These are phyloP conservation scores for Loxodonta africana DNA, from an alignment of 2,113 vertebrate species.

Conservation along the genomic window DNA sequence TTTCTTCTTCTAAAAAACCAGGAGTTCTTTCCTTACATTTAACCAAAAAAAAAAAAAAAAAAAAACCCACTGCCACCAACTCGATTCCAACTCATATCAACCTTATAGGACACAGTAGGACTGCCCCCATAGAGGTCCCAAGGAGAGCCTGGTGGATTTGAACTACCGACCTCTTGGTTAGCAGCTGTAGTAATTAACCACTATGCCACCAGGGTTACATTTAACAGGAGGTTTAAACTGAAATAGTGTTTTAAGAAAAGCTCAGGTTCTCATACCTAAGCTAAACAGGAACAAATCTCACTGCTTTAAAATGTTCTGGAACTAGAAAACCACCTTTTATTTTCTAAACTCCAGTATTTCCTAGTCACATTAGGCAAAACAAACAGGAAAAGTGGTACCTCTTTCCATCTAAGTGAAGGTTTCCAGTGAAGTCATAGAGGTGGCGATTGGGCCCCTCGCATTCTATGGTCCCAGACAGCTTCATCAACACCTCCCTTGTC, in stretches of 20 bases:
- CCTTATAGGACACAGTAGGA: too few relatives aligned
- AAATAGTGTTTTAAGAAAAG: background rate
- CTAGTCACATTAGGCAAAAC: background rate
- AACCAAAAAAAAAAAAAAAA: background rate
- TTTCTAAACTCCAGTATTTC: constrained; percentile 31
- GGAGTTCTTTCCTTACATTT: background rate
- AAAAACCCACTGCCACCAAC: too few relatives aligned
- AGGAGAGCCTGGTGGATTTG: too few relatives aligned
- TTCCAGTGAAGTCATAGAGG: constrained; percentile 98
- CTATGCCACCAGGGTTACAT: background rate
- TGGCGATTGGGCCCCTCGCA: constrained; percentile 99
- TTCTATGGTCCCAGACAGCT: constrained; percentile 94
- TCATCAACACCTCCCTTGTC: constrained; percentile 93
- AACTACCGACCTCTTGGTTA: too few relatives aligned
- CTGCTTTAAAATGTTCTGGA: background rate
- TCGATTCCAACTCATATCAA: too few relatives aligned
- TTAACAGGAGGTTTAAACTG: background rate
- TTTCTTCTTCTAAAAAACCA: constrained; percentile 6
- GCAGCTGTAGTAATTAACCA: too few relatives aligned
- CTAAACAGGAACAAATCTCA: background rate
- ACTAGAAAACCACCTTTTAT: background rate
- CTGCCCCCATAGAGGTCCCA: too few relatives aligned
- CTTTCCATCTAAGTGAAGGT: constrained; percentile 93
- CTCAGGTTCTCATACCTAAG: background rate
- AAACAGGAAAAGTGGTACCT: constrained; percentile 88